A percentile compares a stretch with the other conserved stretches of the same genome.
Evolutionary conservation across 2,113 vertebrate species (phyloP).

Genomic region (Typhlomys cinereus): DNA sequence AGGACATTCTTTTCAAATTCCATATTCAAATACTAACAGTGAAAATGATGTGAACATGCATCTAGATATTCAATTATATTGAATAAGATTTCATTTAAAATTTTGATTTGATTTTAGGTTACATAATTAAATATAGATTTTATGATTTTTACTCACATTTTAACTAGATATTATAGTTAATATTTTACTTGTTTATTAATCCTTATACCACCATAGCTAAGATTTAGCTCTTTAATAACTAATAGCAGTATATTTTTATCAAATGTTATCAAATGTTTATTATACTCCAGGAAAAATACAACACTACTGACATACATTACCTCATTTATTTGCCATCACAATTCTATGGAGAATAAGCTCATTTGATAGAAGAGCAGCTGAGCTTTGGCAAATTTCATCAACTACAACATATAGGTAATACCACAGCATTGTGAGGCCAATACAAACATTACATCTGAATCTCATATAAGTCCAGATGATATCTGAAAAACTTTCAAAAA

Average conservation of each 20-base stretch:
- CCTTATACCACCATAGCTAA: not conserved
- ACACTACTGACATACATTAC: not conserved
- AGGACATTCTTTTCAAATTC: conserved; percentile 25
- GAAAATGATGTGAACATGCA: conserved; percentile 12
- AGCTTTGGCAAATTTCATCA: not conserved
- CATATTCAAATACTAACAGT: conserved; percentile 21
- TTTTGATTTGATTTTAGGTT: not conserved
- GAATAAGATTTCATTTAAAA: not conserved
- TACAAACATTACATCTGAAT: no score
- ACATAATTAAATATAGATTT: conserved; percentile 27
- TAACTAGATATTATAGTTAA: not conserved
- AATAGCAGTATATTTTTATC: no score
- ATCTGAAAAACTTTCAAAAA: not conserved
- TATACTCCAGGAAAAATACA: not conserved
- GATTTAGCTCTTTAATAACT: not conserved
- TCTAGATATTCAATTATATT: not conserved
- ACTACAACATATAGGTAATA: not conserved
- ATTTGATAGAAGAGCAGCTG: not conserved
- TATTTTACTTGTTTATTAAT: conserved; percentile 4
- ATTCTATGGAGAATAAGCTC: not conserved
- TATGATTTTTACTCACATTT: not conserved
- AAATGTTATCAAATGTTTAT: not conserved
- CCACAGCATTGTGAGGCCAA: not conserved
- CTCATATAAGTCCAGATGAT: not conserved
- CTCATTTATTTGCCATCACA: not conserved